Evolutionary conservation across 2,113 vertebrate genomes (phyloP), one percentile per base, ranked within the genome.

Genomic region (Columba livia): DNA sequence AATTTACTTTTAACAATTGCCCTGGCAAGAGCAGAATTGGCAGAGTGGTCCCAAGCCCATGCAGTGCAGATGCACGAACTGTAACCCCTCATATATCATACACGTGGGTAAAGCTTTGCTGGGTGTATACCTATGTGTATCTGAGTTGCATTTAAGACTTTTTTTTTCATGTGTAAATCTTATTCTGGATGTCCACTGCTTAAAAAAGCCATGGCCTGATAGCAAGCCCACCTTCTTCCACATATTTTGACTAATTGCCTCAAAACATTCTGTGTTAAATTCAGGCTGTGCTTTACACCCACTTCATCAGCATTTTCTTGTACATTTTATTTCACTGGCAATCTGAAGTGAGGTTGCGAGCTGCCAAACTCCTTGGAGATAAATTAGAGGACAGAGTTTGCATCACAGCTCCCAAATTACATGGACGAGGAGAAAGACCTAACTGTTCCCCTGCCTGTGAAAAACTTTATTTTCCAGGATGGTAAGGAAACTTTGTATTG

Each of bases 201-300:
- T 77, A 40, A 54, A 72, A 72, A 77, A 72, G 29, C 2, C 2
- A 31, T 54, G 54, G 70, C 62, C n/a, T 0, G 1, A 40, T 25
- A 88, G 66, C 81, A 57, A 93, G 53, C 71, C 62, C 62, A 88
- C 54, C n/a, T 11, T 60, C 42, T 94, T 56, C 53, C 61, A 94
- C 25, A 7, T 91, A 70, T 88, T 97, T 91, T 88, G 58, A 79
- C 64, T 91, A 89, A 89, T 74, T 71, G 80, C 86, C 84, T 86
- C 86, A 66, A 94, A 95, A 93, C 80, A 75, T 81, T 79, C 89
- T 74, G 69, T 67, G 42, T 28, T 65, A 71, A 70, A 60, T 48
- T 56, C 69, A 84, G 61, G 70, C 64, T 92, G 82, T 53, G 40
- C 65, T 91, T 54, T 65, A 69, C 62, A 85, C n/a, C 69, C 65